phyloP scores from a whole-genome alignment of 2,888 invertebrate species.

The Coecobrya sp. region DNA sequence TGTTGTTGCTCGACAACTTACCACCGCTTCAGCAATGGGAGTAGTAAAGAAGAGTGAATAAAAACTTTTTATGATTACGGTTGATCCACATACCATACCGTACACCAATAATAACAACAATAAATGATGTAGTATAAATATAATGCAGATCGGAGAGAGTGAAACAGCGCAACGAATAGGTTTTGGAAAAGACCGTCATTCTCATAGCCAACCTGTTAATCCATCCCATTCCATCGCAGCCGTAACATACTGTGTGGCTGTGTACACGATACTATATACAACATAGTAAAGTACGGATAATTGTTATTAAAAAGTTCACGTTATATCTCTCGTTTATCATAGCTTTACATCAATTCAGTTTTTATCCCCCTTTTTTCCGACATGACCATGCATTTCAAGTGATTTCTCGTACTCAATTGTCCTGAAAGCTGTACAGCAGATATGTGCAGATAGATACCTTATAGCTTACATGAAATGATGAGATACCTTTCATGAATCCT shows the following conservation, averaged over 20 bases:
- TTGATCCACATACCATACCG: constrained; percentile 40
- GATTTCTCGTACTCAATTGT: constrained; percentile 45
- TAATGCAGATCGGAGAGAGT: constrained; percentile 8
- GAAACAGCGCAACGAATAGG: not conserved
- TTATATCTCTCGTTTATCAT: constrained; percentile 12
- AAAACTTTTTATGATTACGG: constrained; percentile 37
- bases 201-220: constrained; percentile 67
- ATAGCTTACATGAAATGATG: not conserved
- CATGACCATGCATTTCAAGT: constrained; percentile 68
- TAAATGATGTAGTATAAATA: not conserved
- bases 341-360: constrained; percentile 15
- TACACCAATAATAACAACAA: not conserved
- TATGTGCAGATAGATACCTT: not conserved
- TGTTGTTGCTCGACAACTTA: not conserved
- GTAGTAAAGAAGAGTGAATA: not conserved
- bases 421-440: not conserved
- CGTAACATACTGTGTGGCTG: not conserved
- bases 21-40: not conserved
- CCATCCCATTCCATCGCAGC: not conserved
- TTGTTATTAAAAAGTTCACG: not conserved
- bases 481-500: not conserved
- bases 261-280: not conserved
- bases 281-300: not conserved
- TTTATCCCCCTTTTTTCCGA: constrained; percentile 17
- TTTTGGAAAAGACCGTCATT: constrained; percentile 57